Conservation (phyloP, 2,113 vertebrate genomes). For the Leucopternis melanops region DNA sequence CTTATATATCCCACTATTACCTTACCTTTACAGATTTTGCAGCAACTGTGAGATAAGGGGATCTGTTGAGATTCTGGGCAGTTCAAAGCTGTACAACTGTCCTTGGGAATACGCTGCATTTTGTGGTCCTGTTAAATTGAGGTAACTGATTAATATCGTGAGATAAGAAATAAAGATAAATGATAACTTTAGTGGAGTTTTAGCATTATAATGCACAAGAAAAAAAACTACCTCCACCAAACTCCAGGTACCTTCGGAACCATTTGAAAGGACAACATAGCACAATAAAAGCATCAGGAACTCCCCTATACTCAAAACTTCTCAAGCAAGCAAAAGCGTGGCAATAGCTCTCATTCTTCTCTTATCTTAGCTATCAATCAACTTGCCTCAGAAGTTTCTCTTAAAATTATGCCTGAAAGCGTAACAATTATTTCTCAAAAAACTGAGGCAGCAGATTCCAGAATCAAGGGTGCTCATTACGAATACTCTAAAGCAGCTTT, state of each 20-base stretch:
- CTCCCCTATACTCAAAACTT: not conserved
- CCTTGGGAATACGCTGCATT: conserved; percentile 82
- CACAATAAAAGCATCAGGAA: not conserved
- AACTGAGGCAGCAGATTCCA: not conserved
- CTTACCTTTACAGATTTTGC: conserved; percentile 95
- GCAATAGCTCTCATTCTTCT: not conserved
- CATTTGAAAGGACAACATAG: not conserved
- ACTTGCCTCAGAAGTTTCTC: not conserved
- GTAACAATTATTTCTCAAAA: not conserved
- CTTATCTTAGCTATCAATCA: not conserved
- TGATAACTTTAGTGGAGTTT: not conserved
- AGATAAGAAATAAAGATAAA: not conserved
- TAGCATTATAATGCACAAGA: not conserved
- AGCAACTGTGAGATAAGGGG: conserved; percentile 86
- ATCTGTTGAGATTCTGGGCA: conserved; percentile 90
- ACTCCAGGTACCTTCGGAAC: not conserved
- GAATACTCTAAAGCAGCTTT: not conserved
- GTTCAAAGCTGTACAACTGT: conserved; percentile 77
- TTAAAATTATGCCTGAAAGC: not conserved
- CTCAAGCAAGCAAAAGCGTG: not conserved
- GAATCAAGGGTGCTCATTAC: not conserved
- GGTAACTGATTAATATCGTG: not conserved
- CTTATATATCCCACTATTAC: not conserved
- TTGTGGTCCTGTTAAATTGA: conserved; percentile 77
- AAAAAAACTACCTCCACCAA: not conserved